Percentiles rank a stretch among this genome's conserved stretches.
Conservation (phyloP, 2,797 vertebrate species). For the Gadopsis marmoratus region DNA sequence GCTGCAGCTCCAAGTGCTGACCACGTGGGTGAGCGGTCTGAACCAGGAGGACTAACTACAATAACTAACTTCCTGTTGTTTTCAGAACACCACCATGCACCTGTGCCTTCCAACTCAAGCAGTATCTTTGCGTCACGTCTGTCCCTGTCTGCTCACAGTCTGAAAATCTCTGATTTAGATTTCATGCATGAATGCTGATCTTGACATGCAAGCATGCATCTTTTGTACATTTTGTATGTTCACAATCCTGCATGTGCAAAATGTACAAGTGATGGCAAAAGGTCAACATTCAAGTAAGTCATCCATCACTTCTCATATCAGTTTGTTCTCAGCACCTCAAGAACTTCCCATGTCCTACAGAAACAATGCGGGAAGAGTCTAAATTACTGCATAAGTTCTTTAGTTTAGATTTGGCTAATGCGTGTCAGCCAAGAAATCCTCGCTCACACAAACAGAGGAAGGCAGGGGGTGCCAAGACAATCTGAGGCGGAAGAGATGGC, state of each 20-base stretch:
- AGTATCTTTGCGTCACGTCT: background rate
- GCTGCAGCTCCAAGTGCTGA: background rate
- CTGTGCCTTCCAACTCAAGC: background rate
- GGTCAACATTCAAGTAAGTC: conserved; percentile 16
- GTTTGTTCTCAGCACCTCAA: conserved; percentile 32
- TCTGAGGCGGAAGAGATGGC: conserved; percentile 61
- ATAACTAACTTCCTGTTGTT: background rate
- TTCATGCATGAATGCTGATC: background rate
- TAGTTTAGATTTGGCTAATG: conserved; percentile 68
- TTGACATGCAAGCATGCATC: background rate
- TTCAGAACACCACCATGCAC: background rate
- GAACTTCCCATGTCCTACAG: conserved; percentile 21
- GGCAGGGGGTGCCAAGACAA: conserved; percentile 70
- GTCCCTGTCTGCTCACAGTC: background rate
- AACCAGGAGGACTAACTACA: background rate
- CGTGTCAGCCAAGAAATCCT: conserved; percentile 71
- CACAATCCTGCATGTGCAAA: conserved; percentile 10
- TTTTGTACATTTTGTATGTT: background rate
- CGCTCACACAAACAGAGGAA: conserved; percentile 59
- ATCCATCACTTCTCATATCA: conserved; percentile 38
- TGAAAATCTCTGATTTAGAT: background rate
- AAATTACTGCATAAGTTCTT: conserved; percentile 72
- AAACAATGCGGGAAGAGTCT: conserved; percentile 24
- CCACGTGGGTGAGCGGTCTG: too few relatives aligned
- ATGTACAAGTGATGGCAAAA: background rate